These are phyloP conservation scores for Melanotus villosus DNA, from an alignment of 2,888 invertebrate genomes.

Conservation along the genomic window DNA sequence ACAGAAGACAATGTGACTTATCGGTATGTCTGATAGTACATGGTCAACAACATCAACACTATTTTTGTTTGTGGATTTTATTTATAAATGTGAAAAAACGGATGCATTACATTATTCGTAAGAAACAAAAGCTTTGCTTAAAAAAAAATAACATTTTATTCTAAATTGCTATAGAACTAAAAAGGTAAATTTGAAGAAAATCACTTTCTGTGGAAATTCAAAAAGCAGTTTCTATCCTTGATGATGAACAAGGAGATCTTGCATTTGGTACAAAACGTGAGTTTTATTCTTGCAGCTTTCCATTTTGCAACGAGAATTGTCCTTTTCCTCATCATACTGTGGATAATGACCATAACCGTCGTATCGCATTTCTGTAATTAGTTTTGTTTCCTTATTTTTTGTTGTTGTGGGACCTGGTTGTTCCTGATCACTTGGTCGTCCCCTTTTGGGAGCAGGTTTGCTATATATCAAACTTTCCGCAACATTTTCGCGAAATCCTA, in stretches of 20 bases:
- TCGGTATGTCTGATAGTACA: no score
- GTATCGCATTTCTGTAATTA: background rate
- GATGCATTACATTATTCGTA: no score
- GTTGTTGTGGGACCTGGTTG: no score
- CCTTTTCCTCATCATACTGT: background rate
- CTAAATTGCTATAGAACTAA: background rate
- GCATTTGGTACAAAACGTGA: background rate
- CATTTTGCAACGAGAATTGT: background rate
- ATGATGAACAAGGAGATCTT: background rate
- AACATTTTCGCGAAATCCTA: background rate
- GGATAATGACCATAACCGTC: background rate
- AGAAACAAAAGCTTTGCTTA: no score
- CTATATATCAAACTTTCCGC: background rate
- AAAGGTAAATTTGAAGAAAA: no score
- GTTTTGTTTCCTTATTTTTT: background rate
- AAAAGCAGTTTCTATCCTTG: background rate
- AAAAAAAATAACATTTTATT: background rate
- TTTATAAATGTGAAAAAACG: no score
- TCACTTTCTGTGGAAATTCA: background rate
- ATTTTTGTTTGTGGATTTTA: no score
- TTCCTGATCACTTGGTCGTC: background rate
- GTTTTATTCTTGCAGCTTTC: background rate
- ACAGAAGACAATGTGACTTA: background rate
- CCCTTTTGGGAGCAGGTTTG: conserved; percentile 8
- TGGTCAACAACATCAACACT: no score